Evolutionary conservation across 2,888 invertebrate genomes (phyloP), one percentile per base, ranked within the genome.

Genomic region (Camptogramma bilineatum): DNA sequence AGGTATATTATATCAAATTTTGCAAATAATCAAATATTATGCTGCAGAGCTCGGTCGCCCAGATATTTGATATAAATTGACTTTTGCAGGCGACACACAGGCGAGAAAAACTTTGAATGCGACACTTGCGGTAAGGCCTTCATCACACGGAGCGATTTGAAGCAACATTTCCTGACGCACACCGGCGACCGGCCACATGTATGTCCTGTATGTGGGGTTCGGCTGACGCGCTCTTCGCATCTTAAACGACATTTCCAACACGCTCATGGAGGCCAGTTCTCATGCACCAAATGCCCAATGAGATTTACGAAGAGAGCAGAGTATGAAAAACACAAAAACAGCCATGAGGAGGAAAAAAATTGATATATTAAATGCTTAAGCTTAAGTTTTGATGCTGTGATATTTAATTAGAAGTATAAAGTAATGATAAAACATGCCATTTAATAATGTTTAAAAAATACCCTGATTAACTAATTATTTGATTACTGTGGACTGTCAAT

Each of bases 91-190:
- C 79, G 86, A 46, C 93, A 94, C 66, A 93, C 93, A 0, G 93
- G 93, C 0, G 93, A 93, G 69, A 92, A 89, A 67, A 92, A 90
- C 44, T 92, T 85, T 56, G 89, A 88, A 64, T 94, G 94, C 31
- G 82, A 84, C 28, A 83, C 80, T 0, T 94, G 94, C 58, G 76
- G 81, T 5, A 82, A 85, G 7, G 87, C 90, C 0, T 94, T 94
- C 64, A 92, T 93, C 47, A 90, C 91, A 0, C 84, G 88, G 19
- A 87, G 91, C 52, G 92, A 92, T 68, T 73, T 94, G n/a, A 93
- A 89, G 54, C 88, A 89, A 69, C 94, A 94, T 60, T 52, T 86
- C 1, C 70, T 84, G 7, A 89, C 82, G 0, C 94, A 94, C 69
- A 85, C 84, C 0, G 92, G 91, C 0, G 89, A 87, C 39, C 78